Percentiles rank a stretch among this genome's conserved stretches.
These are phyloP conservation scores for Gobio gobio DNA, from an alignment of 2,113 vertebrate species.

Conservation along the genomic window DNA sequence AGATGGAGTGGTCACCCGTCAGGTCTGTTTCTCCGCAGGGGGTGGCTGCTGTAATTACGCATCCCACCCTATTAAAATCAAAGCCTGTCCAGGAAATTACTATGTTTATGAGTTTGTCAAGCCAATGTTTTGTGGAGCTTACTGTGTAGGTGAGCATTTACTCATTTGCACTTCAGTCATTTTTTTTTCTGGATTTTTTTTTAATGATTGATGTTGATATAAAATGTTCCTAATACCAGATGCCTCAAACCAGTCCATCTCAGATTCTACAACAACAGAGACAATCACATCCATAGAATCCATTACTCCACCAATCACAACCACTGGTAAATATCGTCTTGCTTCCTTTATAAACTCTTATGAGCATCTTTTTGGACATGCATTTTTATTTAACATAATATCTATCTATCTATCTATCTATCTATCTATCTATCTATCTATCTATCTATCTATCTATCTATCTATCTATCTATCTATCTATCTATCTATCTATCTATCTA, in stretches of 20 bases:
- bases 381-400: no score
- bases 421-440: no score
- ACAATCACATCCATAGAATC: not conserved
- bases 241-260: not conserved
- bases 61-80: conserved; percentile 22
- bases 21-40: not conserved
- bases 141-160: not conserved
- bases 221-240: not conserved
- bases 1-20: not conserved
- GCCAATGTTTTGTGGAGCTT: not conserved
- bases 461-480: no score
- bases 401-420: no score
- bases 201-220: not conserved
- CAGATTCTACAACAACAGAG: not conserved
- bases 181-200: not conserved
- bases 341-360: no score
- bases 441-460: no score
- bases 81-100: conserved; percentile 29
- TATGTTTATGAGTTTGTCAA: conserved; percentile 32
- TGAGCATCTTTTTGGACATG: no score
- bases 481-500: no score
- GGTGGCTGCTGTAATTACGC: accelerated
- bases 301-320: not conserved
- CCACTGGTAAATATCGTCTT: not conserved
- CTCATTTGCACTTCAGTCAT: not conserved